A percentile compares a stretch with the other conserved stretches of the same genome.
These are phyloP conservation scores for Haliclona indistincta DNA, from an alignment of 37 sponge, comb jelly and placozoan genomes.

Conservation along the genomic window DNA sequence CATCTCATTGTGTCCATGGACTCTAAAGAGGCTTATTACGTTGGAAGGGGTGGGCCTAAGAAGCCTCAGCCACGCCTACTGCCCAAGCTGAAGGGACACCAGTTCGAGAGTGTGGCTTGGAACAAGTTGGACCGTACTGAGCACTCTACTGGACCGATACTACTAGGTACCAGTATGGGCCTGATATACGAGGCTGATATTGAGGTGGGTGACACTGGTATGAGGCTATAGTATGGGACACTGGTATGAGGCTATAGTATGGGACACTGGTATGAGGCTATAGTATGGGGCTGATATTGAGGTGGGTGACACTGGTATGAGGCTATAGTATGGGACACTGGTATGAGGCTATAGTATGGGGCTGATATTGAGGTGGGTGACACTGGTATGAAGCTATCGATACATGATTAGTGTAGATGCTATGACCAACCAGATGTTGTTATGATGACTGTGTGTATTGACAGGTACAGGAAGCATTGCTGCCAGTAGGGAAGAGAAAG, in stretches of 20 bases:
- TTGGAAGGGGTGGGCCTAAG: constrained; percentile 41
- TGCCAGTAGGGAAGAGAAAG: constrained; percentile 35
- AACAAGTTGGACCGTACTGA: constrained; percentile 72
- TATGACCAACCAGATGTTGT: background rate
- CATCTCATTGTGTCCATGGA: constrained; percentile 82
- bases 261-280: too few relatives aligned
- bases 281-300: too few relatives aligned
- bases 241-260: background rate
- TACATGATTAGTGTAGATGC: background rate
- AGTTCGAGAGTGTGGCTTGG: constrained; percentile 89
- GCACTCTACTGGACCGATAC: constrained; percentile 82
- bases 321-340: too few relatives aligned
- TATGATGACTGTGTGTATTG: constrained; percentile 26
- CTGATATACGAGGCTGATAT: too few relatives aligned
- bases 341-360: too few relatives aligned
- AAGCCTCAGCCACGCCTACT: constrained; percentile 30
- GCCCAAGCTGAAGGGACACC: constrained; percentile 46
- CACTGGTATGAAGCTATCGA: too few relatives aligned
- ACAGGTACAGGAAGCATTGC: constrained; percentile 19
- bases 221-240: background rate
- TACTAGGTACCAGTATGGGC: constrained; percentile 83
- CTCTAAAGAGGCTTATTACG: constrained; percentile 72
- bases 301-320: too few relatives aligned
- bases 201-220: background rate
- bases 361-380: too few relatives aligned